A percentile compares a stretch with the other conserved stretches of the same genome.
Conservation (phyloP, 2,888 invertebrate species). For the Drosophila falleni region DNA sequence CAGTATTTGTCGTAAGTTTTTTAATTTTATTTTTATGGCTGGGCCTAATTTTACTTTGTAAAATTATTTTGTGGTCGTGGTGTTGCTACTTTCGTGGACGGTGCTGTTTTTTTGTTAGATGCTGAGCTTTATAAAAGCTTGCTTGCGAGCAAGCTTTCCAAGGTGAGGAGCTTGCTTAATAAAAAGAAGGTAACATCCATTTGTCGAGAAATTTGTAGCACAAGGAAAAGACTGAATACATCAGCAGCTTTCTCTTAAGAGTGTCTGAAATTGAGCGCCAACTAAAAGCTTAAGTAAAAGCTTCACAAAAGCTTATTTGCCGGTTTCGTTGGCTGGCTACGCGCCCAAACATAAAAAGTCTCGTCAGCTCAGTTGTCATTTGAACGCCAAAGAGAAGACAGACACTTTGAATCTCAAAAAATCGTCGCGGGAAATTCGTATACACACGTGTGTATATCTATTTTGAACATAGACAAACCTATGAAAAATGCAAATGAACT, state of each 20-base stretch:
- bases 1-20: no score
- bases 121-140: background rate
- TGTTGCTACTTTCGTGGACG: background rate
- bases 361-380: conserved; percentile 30
- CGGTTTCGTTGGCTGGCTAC: conserved; percentile 24
- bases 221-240: background rate
- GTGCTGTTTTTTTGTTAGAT: background rate
- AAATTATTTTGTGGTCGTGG: background rate
- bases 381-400: conserved; percentile 10
- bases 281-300: conserved; percentile 28
- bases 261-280: background rate
- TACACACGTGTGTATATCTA: conserved; percentile 9
- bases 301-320: conserved; percentile 17
- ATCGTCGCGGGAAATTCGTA: conserved; percentile 22
- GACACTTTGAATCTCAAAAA: conserved; percentile 2
- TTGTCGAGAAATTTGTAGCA: background rate
- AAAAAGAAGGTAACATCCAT: background rate
- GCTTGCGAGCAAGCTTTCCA: background rate
- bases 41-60: no score
- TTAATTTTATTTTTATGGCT: no score
- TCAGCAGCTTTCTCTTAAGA: background rate
- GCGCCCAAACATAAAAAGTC: conserved; percentile 17
- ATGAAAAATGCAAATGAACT: conserved; percentile 27
- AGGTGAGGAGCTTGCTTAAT: background rate
- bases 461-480: conserved; percentile 28